Evolutionary conservation across 2,113 vertebrate species (phyloP).

Genomic region (Thryonomys swinderianus): DNA sequence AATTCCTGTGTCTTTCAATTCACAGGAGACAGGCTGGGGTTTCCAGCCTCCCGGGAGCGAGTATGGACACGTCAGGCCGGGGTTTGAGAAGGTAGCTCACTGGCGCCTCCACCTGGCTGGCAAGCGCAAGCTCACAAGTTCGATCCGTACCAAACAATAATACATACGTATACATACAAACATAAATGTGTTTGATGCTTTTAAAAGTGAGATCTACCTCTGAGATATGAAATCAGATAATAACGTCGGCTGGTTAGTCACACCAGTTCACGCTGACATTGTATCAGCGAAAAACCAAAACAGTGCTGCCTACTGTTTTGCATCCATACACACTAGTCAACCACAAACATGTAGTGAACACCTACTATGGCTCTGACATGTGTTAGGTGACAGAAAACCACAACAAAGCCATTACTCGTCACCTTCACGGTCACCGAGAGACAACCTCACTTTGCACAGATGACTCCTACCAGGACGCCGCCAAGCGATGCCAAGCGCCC

Average conservation of each 20-base stretch:
- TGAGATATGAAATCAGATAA: not conserved
- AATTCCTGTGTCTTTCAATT: not conserved
- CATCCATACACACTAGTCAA: not conserved
- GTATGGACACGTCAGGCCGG: not conserved
- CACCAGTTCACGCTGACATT: not conserved
- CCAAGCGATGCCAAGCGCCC: not conserved
- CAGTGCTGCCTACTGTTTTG: not conserved
- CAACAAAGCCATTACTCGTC: not conserved
- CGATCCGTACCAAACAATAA: no score
- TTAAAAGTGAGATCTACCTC: not conserved
- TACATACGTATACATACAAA: no score
- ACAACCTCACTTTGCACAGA: not conserved
- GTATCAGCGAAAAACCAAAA: not conserved
- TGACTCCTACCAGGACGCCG: not conserved
- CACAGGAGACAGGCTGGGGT: not conserved
- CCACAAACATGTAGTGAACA: not conserved
- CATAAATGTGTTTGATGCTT: not conserved
- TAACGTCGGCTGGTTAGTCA: not conserved
- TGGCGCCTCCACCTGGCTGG: no score
- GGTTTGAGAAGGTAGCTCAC: no score
- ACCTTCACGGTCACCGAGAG: not conserved
- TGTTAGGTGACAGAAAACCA: not conserved
- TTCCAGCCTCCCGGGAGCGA: not conserved
- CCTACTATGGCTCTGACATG: not conserved
- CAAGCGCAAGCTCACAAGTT: no score